Evolutionary conservation across 1,140 invertebrate genomes (phyloP), one percentile per base, ranked within the genome.

Genomic region (Amphibalanus amphitrite): DNA sequence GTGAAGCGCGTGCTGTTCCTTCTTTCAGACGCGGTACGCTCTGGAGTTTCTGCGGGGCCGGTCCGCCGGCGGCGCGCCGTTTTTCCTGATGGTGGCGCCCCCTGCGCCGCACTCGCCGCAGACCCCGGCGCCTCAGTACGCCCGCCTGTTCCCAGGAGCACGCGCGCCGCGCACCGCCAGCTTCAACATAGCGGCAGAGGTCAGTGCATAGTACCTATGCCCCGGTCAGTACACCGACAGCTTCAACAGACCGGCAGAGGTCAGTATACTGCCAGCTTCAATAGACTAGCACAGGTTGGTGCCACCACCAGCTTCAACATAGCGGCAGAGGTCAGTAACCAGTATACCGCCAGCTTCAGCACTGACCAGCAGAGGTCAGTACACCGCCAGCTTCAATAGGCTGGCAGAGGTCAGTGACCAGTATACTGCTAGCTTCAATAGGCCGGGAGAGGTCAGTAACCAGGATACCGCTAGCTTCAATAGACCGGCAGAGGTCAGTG

Each of bases 51-150:
- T 90, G 38, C 68, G 70, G 30, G 67, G 73, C 77, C 74, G 74
- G 73, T 26, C 72, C n/a, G 29, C 70, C 28, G 67, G 29, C 25
- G 74, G 70, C 6, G 71, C 79, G 17, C 88, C 88, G 20, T 93
- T 95, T 77, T 85, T 95, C 59, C 91, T 93, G 86, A 87, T 93
- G 74, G 75, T 94, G 15, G 86, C 91, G 3, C 88, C 91, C 0
- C 92, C 92, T 28, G 89, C 92, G 0, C 87, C 89, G 20, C 92
- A 95, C 80, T 85, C 84, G 64, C 92, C 92, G 0, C 93, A 91
- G 78, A 90, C 85, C 1, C 87, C 91, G 3, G 90, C 90, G 0
- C 80, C 84, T 0, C 82, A 90, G 72, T 89, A 93, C 79, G 77
- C 79, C 17, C 82, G 84, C 69, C 80, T 78, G 28, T 95, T 86